Evolutionary conservation across 2,888 invertebrate genomes (phyloP).

Genomic region (Clunio marinus): DNA sequence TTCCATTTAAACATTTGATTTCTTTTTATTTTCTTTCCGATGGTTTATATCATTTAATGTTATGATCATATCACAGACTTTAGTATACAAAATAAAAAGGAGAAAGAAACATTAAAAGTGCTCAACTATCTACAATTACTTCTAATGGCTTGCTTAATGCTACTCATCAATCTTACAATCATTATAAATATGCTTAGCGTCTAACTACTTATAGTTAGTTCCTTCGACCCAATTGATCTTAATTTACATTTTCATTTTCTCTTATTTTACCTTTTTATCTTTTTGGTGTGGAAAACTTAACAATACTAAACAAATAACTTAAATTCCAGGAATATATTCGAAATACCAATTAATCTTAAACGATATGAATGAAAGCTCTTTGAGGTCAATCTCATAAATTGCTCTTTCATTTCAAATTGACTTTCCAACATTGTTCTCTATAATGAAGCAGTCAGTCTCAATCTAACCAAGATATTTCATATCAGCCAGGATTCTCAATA

Average conservation of each 20-base stretch:
- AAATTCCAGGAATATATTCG: background rate
- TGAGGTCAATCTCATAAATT: too few relatives aligned
- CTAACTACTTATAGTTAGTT: background rate
- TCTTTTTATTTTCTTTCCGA: slow-evolving; percentile 6
- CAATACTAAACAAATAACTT: slow-evolving; percentile 10
- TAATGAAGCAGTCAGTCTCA: too few relatives aligned
- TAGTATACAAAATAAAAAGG: slow-evolving; percentile 21
- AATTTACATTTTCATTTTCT: slow-evolving; percentile 6
- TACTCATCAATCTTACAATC: too few relatives aligned
- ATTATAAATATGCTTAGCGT: background rate
- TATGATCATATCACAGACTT: slow-evolving; percentile 12
- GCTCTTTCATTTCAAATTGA: too few relatives aligned
- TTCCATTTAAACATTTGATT: background rate
- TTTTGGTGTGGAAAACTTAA: slow-evolving; percentile 19
- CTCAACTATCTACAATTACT: slow-evolving; percentile 5
- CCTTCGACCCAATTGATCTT: too few relatives aligned
- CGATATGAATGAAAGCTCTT: too few relatives aligned
- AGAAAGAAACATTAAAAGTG: background rate
- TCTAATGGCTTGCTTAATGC: slow-evolving; percentile 2
- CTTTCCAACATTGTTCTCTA: too few relatives aligned
- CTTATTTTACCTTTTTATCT: too few relatives aligned
- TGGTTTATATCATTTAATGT: background rate
- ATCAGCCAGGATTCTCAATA: background rate
- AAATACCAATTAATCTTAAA: too few relatives aligned
- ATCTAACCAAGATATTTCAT: too few relatives aligned